Base-by-base conservation (phyloP, 1,140 invertebrate species). In the Penaeus japonicus region DNA sequence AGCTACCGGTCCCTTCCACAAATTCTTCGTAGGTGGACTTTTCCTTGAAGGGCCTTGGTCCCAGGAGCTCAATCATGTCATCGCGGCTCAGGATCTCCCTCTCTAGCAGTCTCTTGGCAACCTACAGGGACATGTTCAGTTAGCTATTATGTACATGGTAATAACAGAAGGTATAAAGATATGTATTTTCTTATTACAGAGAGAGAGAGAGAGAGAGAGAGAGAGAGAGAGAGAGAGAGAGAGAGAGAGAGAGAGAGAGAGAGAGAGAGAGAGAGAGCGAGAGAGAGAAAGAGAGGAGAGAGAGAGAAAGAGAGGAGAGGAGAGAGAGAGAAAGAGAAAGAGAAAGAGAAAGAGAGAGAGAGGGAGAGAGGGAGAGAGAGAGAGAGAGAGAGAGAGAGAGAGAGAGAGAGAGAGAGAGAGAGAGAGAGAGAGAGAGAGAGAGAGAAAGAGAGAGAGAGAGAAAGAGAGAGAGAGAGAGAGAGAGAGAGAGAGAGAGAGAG, bases 1-100 rank as follows among this genome's bases (percentile, higher is more conserved):
- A 96, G 0, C 98, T 99, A 24, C 99, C 99, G 20, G 99, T 99
- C 0, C 98, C 99, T 93, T 98, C 98, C 1, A 99, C 99, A 93
- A 99, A 99, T 92, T 99, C 97, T 94, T 99, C 99, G 92, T 99
- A 99, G 7, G 99, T 99, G 22, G 98, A 98, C 93, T 99, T 99
- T 93, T 99, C 99, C 39, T 96, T 96, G 95, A 99, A 99, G 0
- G 99, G 99, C 91, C 99, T 93, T 70, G 95, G 94, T 7, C 99
- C 99, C 4, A 99, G 93, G 10, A 99, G 92, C 93, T 99, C 98
- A 89, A 99, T 97, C 98, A 99, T 99, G 91, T 99, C 99, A 53
- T 99, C 97, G 89, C 99, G 95, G 92, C 96, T 97, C 35, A 99
- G 94, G 85, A 99, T 96, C 93, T 99, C 99, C 92, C 98, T 97